Base-by-base conservation (phyloP, 1,140 invertebrate genomes). In the Lysiphlebus fabarum region DNA sequence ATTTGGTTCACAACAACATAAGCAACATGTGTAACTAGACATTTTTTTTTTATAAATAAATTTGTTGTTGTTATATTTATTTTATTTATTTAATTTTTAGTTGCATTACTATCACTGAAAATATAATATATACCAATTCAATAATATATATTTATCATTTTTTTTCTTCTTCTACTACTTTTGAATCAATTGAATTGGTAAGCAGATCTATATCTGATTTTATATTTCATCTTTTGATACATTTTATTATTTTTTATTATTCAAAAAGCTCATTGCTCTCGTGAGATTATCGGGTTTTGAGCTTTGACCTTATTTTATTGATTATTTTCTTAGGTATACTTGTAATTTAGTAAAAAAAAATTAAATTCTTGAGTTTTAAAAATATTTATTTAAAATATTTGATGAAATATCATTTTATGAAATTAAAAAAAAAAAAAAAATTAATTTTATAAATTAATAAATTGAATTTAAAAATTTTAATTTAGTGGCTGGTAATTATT, bases 1-100 rank as follows among this genome's bases (percentile, higher is more conserved):
- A 26, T 59, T 59, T 51, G 59, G 51, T 47, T 59, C 63, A 64
- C 66, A 69, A 66, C 67, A 66, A 65, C 70, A 74, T 62, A 68
- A 63, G 55, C 67, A 62, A 40, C 63, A 68, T 65, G 67, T 69
- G 69, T 68, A 70, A 62, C 69, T 72, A 69, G 75, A 75, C 74
- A 77, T 77, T 26, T 26, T 26, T 26, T 26, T 26, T 1, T 4
- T 0, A 26, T 0, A 26, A 26, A 26, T 26, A 26, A 26, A 26
- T 26, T 60, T 65, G 65, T 63, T n/a, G n/a, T n/a, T n/a, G n/a
- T n/a, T n/a, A n/a, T n/a, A n/a, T 64, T 59, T 53, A 26, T 26
- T 26, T 26, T 2, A 2, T 26, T 26, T 26, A 2, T 26, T 26
- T 26, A 26, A 26, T 26, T 68, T 67, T 66, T 69, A 66, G 69